Percentiles rank a stretch among this genome's conserved stretches.
Evolutionary conservation across 2,113 vertebrate species (phyloP).

Genomic region (Panthera leo): DNA sequence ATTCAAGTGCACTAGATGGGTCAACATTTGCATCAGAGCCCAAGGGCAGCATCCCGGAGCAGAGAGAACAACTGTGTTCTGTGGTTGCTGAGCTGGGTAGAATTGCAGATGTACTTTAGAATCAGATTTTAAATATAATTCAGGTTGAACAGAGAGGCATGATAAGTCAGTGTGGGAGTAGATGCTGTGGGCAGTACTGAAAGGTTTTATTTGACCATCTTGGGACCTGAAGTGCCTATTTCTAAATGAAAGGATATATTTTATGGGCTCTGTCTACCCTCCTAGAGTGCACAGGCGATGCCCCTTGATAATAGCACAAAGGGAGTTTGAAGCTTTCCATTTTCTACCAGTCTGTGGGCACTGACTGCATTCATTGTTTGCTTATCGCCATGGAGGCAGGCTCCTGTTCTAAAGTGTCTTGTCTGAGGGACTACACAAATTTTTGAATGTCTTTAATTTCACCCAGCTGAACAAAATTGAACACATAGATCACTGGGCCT

Average conservation of each 20-base stretch:
- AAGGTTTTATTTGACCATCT: constrained; percentile 45
- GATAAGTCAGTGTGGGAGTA: background rate
- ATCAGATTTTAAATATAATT: constrained; percentile 50
- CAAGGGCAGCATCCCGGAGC: background rate
- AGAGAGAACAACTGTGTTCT: background rate
- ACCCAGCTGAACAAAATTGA: constrained; percentile 35
- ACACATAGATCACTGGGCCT: constrained; percentile 3
- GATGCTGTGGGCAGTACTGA: background rate
- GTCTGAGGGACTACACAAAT: constrained; percentile 22
- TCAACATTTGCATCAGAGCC: background rate
- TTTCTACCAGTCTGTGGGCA: background rate
- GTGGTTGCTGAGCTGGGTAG: background rate
- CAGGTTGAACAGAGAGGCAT: background rate
- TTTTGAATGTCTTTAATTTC: constrained; percentile 53
- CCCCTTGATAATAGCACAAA: constrained; percentile 54
- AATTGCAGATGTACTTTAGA: constrained; percentile 32
- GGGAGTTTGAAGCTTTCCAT: constrained; percentile 14
- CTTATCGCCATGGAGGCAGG: background rate
- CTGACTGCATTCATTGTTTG: constrained; percentile 63
- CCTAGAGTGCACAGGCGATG: background rate
- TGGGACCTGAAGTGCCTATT: background rate
- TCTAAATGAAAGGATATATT: constrained; percentile 53
- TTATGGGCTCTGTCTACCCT: background rate
- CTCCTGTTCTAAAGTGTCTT: constrained; percentile 31
- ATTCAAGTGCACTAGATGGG: background rate